Percentiles rank a stretch among this genome's conserved stretches.
Conservation (phyloP, 2,888 invertebrate genomes). For the Sesamia inferens region DNA sequence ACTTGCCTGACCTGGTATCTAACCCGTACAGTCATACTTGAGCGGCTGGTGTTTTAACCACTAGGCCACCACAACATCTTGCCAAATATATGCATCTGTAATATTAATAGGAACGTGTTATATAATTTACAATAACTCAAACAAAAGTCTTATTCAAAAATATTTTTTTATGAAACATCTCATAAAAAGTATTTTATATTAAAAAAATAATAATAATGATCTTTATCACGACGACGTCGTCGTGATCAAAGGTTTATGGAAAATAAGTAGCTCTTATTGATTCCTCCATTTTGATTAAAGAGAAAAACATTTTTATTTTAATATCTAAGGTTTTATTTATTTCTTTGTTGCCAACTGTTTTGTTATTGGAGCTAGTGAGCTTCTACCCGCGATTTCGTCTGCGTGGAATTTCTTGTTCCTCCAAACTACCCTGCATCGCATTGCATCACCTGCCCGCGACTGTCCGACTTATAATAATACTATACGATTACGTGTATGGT, state of each 20-base stretch:
- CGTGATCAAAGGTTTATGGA: conserved; percentile 48
- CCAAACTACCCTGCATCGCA: not conserved
- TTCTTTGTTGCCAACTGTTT: not conserved
- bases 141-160: conserved; percentile 10
- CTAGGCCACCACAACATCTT: too few species aligned
- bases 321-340: conserved; percentile 20
- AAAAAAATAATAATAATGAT: conserved; percentile 36
- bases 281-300: conserved; percentile 45
- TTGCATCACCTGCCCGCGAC: not conserved
- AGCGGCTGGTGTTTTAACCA: too few species aligned
- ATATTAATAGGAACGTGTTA: not conserved
- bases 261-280: conserved; percentile 42
- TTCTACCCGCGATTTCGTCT: not conserved
- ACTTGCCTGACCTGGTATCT: too few species aligned
- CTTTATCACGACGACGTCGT: conserved; percentile 1
- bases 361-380: not conserved
- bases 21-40: too few species aligned
- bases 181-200: conserved; percentile 10
- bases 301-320: conserved; percentile 28
- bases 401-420: not conserved
- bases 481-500: too few species aligned
- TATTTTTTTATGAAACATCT: conserved; percentile 17
- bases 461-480: too few species aligned
- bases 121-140: conserved; percentile 21
- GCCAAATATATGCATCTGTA: too few species aligned